Evolutionary conservation across 30 jellyfish, hydroid and myxozoan species (phyloP).

Genomic region (Pseudorhiza aurosa): DNA sequence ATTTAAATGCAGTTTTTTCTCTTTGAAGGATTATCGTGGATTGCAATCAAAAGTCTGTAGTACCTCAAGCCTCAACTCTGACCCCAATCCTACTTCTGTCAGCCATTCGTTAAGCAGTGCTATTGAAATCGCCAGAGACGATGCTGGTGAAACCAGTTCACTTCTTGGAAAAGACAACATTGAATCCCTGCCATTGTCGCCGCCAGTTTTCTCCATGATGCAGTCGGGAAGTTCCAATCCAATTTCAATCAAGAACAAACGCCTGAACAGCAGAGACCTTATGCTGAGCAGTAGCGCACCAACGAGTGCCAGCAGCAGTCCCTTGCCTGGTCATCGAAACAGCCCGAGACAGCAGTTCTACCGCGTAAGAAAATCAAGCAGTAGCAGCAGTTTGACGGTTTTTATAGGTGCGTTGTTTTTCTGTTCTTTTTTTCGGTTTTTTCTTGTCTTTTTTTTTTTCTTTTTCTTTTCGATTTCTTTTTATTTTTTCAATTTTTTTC

Average conservation of each 20-base stretch:
- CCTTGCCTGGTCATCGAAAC: slow-evolving; percentile 81
- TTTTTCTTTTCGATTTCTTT: no score
- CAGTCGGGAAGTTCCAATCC: slow-evolving; percentile 68
- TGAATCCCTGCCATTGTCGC: slow-evolving; percentile 59
- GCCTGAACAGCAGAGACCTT: slow-evolving; percentile 55
- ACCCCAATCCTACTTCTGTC: slow-evolving; percentile 51
- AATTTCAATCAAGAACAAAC: slow-evolving; percentile 67
- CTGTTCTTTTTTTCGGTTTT: no score
- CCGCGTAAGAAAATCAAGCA: slow-evolving; percentile 81
- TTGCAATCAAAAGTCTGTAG: slow-evolving; percentile 81
- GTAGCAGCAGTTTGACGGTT: slow-evolving; percentile 76
- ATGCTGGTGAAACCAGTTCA: slow-evolving; percentile 35
- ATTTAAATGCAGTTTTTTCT: not conserved
- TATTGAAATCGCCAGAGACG: slow-evolving; percentile 61
- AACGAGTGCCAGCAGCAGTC: slow-evolving; percentile 91
- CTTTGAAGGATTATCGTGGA: slow-evolving; percentile 85
- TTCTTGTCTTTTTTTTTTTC: no score
- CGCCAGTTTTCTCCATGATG: slow-evolving; percentile 56
- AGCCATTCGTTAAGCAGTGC: slow-evolving; percentile 78
- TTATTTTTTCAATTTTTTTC: no score
- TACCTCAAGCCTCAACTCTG: slow-evolving; percentile 75
- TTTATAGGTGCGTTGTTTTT: slow-evolving; percentile 69
- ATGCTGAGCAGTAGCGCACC: slow-evolving; percentile 90
- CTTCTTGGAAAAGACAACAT: slow-evolving; percentile 15
- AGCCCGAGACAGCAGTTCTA: slow-evolving; percentile 86